Evolutionary conservation across 2,888 invertebrate species (phyloP), one percentile per base, ranked within the genome.

Genomic region (Lasioglossum lativentre): DNA sequence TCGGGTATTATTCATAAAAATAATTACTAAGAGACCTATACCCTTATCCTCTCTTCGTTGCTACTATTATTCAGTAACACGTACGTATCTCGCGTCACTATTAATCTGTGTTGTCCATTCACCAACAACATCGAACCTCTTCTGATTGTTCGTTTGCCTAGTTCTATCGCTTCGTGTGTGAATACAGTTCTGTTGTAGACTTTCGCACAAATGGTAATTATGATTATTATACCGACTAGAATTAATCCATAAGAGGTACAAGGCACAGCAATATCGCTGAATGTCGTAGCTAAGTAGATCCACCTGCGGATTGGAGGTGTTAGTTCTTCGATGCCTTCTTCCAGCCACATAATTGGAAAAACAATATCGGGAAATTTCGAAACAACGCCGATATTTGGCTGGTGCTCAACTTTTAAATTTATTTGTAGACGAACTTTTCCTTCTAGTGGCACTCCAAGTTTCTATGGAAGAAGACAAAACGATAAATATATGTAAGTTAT

Each of bases 261-360:
- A 0, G 98, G 98, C 30, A 96, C 97, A 0, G 97, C 96, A 42
- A 97, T 95, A 27, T 98, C 98, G 0, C 97, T 97, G 86, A 98
- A 96, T 0, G 97, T 97, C 2, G 98, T 98, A 27, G 97, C 97
- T 70, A 98, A 93, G 95, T 97, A 98, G 34, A 98, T 96, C 97
- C 97, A 98, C 38, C 97, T 96, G 93, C 97, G 96, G 80, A 98
- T 98, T n/a, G 97, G 95, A 0, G 98, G 97, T 0, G 98, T 96
- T 12, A 98, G 94, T 89, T 98, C 98, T 78, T 97, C 97, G 68
- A 98, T 96, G 19, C 98, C 98, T 97, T 98, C 98, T 95, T 98
- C 98, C 3, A 98, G 91, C 98, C 98, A 98, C 97, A 98, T 98
- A 66, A 98, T 97, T 0, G 98, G 98, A 94, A 98, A 98, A 12